These are phyloP conservation scores for Alectura lathami DNA, from an alignment of 2,113 vertebrate species.

Conservation along the genomic window DNA sequence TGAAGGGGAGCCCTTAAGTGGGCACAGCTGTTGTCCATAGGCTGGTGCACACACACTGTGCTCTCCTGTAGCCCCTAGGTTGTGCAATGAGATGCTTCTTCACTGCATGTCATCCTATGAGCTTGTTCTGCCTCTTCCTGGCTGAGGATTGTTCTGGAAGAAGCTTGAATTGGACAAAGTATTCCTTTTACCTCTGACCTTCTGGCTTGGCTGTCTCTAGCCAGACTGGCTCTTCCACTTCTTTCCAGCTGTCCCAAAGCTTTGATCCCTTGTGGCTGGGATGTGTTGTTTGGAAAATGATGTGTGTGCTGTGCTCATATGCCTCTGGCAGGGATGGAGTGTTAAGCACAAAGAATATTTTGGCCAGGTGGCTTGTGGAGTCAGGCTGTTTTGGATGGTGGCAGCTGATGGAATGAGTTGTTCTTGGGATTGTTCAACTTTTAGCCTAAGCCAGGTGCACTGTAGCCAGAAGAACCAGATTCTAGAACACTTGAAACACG, in stretches of 20 bases:
- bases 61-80: background rate
- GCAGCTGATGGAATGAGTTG: background rate
- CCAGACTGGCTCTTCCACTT: background rate
- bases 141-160: background rate
- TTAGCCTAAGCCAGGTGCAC: no score
- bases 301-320: background rate
- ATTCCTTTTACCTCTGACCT: conserved; percentile 23
- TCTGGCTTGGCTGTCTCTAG: background rate
- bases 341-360: background rate
- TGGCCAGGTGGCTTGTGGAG: background rate
- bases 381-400: background rate
- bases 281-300: background rate
- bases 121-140: background rate
- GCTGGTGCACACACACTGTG: background rate
- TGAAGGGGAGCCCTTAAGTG: no score
- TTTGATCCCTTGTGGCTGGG: conserved; percentile 9
- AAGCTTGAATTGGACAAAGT: background rate
- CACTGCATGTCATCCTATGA: background rate
- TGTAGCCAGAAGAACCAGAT: background rate
- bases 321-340: rapidly evolving
- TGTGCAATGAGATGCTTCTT: background rate
- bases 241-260: no score
- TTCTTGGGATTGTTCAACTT: background rate
- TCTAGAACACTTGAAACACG: background rate
- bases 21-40: background rate